Base-by-base conservation (phyloP, 2,888 invertebrate species). In the Perithous albicinctus region DNA sequence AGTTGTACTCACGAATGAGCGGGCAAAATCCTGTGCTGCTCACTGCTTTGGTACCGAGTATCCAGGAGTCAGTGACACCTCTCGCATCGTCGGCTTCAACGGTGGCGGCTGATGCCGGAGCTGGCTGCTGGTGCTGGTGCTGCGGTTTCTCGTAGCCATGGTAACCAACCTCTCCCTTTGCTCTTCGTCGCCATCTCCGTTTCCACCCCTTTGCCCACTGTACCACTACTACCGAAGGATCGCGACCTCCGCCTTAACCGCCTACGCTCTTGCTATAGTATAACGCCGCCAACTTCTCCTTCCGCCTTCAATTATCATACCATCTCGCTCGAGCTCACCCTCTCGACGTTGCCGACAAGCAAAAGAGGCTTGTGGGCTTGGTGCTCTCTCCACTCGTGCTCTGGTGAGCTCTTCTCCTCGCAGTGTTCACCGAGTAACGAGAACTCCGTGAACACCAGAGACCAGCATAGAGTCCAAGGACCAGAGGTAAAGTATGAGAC, bases 11-110 rank as follows among this genome's bases (percentile, higher is more conserved):
- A 74, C 20, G 73, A 75, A 79, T 66, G 70, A 41, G 73, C 41
- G 66, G 72, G 80, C 63, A 83, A 84, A 80, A 86, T 85, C 85
- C 67, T 78, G 82, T 70, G 74, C 75, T 66, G 84, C 81, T 88
- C 86, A 87, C 87, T 79, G 84, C 70, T 70, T 81, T 78, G 78
- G 81, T 78, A 80, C 66, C 77, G 76, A 76, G 78, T 82, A 76
- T 79, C 89, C 90, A 90, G 91, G 90, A 92, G 92, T 92, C 92
- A 92, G 91, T 92, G 92, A 92, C 92, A 92, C 92, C 91, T 91
- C 90, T 90, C 87, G 88, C 89, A 91, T 91, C 91, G 91, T 86
- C 86, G 86, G 84, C 76, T 81, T 82, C 82, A 72, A 88, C 88
- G 89, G 85, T 87, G 88, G 85, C 89, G 90, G 90, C 86, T 72